phyloP scores from a whole-genome alignment of 2,888 invertebrate genomes.

The Brenthis daphne region DNA sequence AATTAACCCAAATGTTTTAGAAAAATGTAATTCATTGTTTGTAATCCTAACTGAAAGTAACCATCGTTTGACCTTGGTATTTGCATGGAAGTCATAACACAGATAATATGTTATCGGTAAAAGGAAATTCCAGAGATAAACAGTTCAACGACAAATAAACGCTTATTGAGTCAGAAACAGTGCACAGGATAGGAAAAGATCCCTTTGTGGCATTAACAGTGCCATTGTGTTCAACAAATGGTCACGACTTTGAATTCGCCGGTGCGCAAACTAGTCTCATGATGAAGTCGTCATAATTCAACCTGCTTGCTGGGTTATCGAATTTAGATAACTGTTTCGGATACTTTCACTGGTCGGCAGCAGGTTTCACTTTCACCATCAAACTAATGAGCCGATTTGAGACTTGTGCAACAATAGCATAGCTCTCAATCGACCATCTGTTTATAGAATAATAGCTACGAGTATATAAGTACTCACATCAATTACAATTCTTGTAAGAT shows the following conservation, averaged over 20 bases:
- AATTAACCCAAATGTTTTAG: not conserved
- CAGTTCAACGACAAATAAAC: conserved; percentile 41
- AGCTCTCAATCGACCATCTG: conserved; percentile 27
- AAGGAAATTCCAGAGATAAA: conserved; percentile 60
- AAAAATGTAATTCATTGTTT: not conserved
- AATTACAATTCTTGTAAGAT: too few species aligned
- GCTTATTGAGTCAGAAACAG: conserved; percentile 51
- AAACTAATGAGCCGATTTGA: conserved; percentile 60
- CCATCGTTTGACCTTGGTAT: conserved; percentile 54
- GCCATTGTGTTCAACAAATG: conserved; percentile 24
- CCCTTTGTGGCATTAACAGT: conserved; percentile 35
- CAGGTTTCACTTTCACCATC: conserved; percentile 70
- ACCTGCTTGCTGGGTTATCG: conserved; percentile 48
- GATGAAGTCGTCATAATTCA: conserved; percentile 33
- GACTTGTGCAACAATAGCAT: conserved; percentile 57
- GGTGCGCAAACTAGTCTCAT: conserved; percentile 18
- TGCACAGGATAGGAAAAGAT: conserved; percentile 45
- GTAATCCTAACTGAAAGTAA: conserved; percentile 27
- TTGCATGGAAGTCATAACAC: conserved; percentile 48
- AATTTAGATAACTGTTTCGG: conserved; percentile 74
- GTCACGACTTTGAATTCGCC: conserved; percentile 27
- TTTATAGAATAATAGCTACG: not conserved
- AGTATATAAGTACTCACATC: not conserved
- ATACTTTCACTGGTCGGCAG: conserved; percentile 71
- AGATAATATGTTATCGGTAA: conserved; percentile 52